Evolutionary conservation across 2,888 invertebrate genomes (phyloP), one percentile per base, ranked within the genome.

Genomic region (Molorchus minor): DNA sequence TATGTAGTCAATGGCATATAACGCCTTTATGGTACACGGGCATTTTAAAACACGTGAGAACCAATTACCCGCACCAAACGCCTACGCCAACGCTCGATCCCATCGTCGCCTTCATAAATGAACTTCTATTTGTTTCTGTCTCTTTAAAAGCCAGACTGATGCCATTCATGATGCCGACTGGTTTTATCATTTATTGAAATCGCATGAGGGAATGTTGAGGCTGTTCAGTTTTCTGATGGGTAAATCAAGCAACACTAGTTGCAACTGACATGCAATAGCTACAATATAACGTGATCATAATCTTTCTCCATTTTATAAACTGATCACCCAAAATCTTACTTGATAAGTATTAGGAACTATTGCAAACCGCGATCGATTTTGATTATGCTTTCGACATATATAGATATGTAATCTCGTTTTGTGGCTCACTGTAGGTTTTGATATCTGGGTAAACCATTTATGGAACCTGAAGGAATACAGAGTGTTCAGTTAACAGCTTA

Each of bases 91-190:
- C 20, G 49, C 21, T 13, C 38, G 20, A 13, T 49, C 49, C 35
- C 10, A 20, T 38, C 21, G 49, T 36, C 49, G 49, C 49, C 49
- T 49, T 49, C 36, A 36, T 49, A 49, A n/a, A n/a, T 49, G 36
- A 49, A 49, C 38, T 49, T 49, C 36, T 49, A 49, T 49, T 49
- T 49, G 49, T 49, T 49, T 21, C 30, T 33, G 49, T 21, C 49
- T 49, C 15, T 46, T 21, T 20, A 38, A 21, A 49, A 49, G 36
- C 49, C 36, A 49, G 49, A 49, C 49, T 49, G 49, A 49, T 49
- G 49, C 49, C 49, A 36, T 49, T 49, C 49, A 49, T 21, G 49
- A 49, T 49, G 49, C 49, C 49, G 36, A 17, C 30, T 16, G 35
- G 36, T 25, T 21, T n/a, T 49, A 49, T 49, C 49, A 36, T 20